Percentiles rank a stretch among this genome's conserved stretches.
phyloP scores from a whole-genome alignment of 2,113 vertebrate species.

The Morone chrysops region DNA sequence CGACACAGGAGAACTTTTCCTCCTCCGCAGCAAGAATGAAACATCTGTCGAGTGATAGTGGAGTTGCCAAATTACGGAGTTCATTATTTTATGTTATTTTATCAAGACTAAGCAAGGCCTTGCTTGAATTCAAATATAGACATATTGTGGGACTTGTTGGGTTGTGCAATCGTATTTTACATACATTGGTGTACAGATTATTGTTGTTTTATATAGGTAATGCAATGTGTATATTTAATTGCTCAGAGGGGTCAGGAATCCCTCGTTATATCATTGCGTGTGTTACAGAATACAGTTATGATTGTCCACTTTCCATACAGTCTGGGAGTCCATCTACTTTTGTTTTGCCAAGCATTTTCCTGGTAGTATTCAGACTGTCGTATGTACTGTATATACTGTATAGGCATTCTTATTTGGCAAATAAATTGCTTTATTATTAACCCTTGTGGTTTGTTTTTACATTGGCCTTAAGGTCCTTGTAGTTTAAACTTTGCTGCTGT shows the following conservation, averaged over 20 bases:
- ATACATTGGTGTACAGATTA: constrained; percentile 76
- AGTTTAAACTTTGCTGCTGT: not conserved
- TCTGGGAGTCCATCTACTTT: constrained; percentile 72
- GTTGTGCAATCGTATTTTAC: constrained; percentile 83
- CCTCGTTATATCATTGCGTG: constrained; percentile 71
- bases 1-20: constrained; percentile 54
- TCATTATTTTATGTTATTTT: constrained; percentile 68
- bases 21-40: constrained; percentile 47
- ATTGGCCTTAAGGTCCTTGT: not conserved
- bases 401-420: constrained; percentile 81
- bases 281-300: constrained; percentile 67
- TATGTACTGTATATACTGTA: constrained; percentile 83
- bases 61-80: constrained; percentile 64
- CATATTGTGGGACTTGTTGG: constrained; percentile 78
- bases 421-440: constrained; percentile 83
- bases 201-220: constrained; percentile 78
- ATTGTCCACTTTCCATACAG: constrained; percentile 74
- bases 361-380: constrained; percentile 77
- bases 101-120: constrained; percentile 59
- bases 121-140: constrained; percentile 71
- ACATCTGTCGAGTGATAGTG: constrained; percentile 59
- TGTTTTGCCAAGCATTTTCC: constrained; percentile 72
- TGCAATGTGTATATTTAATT: constrained; percentile 78
- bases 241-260: constrained; percentile 77
- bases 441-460: constrained; percentile 11